These are phyloP conservation scores for Ericerus pela DNA, from an alignment of 1,140 invertebrate species.

Conservation along the genomic window DNA sequence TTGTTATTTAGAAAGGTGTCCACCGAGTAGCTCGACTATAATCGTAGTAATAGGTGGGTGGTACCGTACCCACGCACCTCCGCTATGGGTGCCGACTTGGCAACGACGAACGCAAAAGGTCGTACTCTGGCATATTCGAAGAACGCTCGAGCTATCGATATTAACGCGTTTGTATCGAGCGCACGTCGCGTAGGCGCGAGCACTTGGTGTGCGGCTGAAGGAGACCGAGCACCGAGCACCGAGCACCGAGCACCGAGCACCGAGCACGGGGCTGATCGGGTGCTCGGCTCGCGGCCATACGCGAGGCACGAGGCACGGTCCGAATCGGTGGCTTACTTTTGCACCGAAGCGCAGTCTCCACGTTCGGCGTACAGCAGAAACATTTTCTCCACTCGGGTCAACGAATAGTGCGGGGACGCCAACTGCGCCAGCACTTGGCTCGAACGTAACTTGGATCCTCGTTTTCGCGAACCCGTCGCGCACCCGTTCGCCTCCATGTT, in stretches of 20 bases:
- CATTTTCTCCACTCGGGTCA: constrained; percentile 65
- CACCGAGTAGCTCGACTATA: no score
- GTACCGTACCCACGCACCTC: no score
- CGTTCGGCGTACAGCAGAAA: constrained; percentile 72
- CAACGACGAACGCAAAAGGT: not conserved
- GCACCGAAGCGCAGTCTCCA: constrained; percentile 69
- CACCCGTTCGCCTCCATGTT: not conserved
- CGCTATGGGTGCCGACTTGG: no score
- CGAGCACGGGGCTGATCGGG: not conserved
- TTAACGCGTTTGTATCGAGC: not conserved
- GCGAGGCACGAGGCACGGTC: not conserved
- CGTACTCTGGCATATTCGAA: not conserved
- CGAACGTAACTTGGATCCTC: not conserved
- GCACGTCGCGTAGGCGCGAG: no score
- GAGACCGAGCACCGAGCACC: not conserved
- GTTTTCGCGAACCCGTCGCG: not conserved
- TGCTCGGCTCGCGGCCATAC: not conserved
- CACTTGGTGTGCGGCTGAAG: not conserved
- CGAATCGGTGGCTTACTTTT: constrained; percentile 39
- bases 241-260: no score
- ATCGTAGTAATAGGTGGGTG: no score
- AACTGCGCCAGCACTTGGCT: not conserved
- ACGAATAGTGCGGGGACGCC: constrained; percentile 33
- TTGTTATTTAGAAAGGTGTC: no score
- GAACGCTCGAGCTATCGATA: not conserved